Evolutionary conservation across 2,797 vertebrate genomes (phyloP).

Genomic region (Protosalanx chinensis): DNA sequence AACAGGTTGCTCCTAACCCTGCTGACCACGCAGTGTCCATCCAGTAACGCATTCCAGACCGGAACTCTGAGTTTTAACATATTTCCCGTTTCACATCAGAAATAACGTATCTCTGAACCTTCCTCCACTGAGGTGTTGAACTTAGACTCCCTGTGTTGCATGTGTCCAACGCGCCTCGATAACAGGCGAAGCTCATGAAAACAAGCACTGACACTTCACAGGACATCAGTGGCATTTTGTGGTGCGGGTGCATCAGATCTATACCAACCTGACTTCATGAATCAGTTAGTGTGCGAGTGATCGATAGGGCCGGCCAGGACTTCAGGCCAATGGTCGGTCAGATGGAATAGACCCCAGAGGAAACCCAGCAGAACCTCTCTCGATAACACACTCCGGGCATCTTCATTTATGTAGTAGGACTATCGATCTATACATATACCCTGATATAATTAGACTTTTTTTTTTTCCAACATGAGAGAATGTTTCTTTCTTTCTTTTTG

Average conservation of each 20-base stretch:
- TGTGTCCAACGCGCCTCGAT: not conserved
- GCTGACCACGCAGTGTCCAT: not conserved
- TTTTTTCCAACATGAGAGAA: too few relatives aligned
- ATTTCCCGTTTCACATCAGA: not conserved
- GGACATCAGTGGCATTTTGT: too few relatives aligned
- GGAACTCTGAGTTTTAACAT: not conserved
- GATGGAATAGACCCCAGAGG: not conserved
- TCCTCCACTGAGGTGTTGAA: not conserved
- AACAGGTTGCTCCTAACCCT: not conserved
- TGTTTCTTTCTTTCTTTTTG: too few relatives aligned
- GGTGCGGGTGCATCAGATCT: not conserved
- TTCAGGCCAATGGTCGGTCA: not conserved
- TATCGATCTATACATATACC: too few relatives aligned
- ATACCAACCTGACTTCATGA: not conserved
- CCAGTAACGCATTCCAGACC: not conserved
- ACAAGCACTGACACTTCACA: not conserved
- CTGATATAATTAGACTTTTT: too few relatives aligned
- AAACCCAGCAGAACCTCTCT: not conserved
- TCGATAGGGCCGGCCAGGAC: not conserved
- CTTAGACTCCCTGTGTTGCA: not conserved
- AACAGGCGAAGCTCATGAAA: not conserved
- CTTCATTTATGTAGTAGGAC: too few relatives aligned
- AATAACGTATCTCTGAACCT: not conserved
- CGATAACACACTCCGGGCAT: too few relatives aligned
- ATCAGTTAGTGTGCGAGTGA: not conserved